Evolutionary conservation across 2,797 vertebrate genomes (phyloP).

Genomic region (Micrastur ruficollis): DNA sequence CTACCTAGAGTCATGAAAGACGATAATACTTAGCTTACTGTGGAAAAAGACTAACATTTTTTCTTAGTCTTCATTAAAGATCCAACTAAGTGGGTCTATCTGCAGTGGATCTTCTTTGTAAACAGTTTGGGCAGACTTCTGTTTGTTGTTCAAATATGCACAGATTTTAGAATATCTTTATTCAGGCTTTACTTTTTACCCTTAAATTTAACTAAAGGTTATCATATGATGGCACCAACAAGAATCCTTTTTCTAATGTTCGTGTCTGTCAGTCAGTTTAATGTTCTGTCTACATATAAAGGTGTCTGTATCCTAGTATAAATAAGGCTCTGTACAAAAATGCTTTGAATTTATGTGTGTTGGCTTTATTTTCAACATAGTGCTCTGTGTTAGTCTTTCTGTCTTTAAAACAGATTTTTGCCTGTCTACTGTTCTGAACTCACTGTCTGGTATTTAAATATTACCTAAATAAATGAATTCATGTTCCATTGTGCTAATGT

Average conservation of each 20-base stretch:
- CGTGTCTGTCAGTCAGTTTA: constrained; percentile 48
- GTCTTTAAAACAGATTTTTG: constrained; percentile 29
- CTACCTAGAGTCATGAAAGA: neutral
- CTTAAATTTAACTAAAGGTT: constrained; percentile 29
- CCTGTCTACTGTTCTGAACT: neutral
- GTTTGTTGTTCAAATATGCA: constrained; percentile 18
- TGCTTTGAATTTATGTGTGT: constrained; percentile 53
- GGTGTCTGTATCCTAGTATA: constrained; percentile 55
- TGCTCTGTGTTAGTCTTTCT: constrained; percentile 44
- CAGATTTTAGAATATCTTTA: neutral
- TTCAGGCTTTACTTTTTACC: neutral
- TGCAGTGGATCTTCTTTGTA: neutral
- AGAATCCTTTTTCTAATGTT: constrained; percentile 23
- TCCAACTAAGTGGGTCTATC: neutral
- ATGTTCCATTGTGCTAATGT: neutral
- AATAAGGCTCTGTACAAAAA: constrained; percentile 48
- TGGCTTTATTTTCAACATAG: constrained; percentile 23
- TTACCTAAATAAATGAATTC: neutral
- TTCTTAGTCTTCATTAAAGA: neutral
- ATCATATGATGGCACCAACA: constrained; percentile 5
- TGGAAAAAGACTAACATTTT: neutral
- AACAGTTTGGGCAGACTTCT: neutral
- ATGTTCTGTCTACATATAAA: constrained; percentile 41
- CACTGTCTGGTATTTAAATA: constrained; percentile 37
- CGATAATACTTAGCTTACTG: neutral